Percentiles rank a stretch among this genome's conserved stretches.
These are phyloP conservation scores for Patella ulyssiponensis DNA, from an alignment of 2,888 invertebrate genomes.

Conservation along the genomic window DNA sequence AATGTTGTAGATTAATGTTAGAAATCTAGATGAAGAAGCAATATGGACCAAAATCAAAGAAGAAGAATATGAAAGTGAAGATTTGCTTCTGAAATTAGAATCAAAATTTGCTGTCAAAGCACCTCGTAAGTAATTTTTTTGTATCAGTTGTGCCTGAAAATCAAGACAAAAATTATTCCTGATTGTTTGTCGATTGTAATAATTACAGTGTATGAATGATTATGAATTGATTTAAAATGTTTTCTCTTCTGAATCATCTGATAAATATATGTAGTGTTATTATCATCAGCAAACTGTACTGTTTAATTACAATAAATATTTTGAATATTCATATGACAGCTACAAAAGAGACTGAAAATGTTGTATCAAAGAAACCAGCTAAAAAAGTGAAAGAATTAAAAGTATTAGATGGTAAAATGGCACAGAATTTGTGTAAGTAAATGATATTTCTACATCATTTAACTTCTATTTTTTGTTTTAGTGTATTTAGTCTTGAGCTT, in stretches of 20 bases:
- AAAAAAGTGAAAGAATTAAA: conserved; percentile 93
- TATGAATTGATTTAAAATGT: no score
- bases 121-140: conserved; percentile 30
- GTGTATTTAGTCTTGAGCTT: no score
- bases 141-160: no score
- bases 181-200: no score
- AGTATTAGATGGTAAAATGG: conserved; percentile 92
- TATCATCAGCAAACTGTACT: no score
- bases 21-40: conserved; percentile 91
- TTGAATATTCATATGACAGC: conserved; percentile 38
- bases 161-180: no score
- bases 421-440: conserved; percentile 85
- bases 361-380: conserved; percentile 72
- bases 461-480: no score
- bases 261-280: no score
- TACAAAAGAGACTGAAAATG: conserved; percentile 50
- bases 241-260: no score
- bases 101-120: conserved; percentile 89
- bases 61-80: conserved; percentile 84
- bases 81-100: conserved; percentile 87
- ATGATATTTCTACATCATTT: no score
- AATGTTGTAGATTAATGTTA: conserved; percentile 80
- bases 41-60: conserved; percentile 97
- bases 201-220: no score
- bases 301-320: not conserved